These are phyloP conservation scores for Atethmia centrago DNA, from an alignment of 2,888 invertebrate genomes.

Conservation along the genomic window DNA sequence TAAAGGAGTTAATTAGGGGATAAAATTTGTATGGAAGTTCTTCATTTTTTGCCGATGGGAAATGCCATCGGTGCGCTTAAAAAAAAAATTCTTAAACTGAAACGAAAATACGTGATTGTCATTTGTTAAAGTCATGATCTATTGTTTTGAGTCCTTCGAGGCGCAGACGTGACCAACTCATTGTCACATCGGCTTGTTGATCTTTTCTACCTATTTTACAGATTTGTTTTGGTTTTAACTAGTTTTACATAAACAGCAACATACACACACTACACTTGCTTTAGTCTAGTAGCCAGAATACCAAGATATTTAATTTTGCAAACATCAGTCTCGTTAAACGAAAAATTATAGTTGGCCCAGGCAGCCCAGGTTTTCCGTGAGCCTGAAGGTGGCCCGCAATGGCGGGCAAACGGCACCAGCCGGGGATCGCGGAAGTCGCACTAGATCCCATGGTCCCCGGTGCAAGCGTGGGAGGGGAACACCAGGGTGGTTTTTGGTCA, in stretches of 20 bases:
- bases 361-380: too few relatives aligned
- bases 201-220: slow-evolving; percentile 42
- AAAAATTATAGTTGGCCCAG: background rate
- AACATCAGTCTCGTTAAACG: background rate
- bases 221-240: slow-evolving; percentile 17
- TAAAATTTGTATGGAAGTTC: too few relatives aligned
- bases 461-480: too few relatives aligned
- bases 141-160: slow-evolving; percentile 35
- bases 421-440: too few relatives aligned
- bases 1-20: too few relatives aligned
- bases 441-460: too few relatives aligned
- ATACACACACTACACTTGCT: background rate
- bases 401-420: too few relatives aligned
- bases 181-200: slow-evolving; percentile 45
- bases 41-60: too few relatives aligned
- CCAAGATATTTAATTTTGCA: background rate
- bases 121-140: slow-evolving; percentile 12
- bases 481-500: too few relatives aligned
- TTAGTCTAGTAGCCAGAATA: background rate
- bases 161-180: slow-evolving; percentile 43
- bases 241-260: background rate
- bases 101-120: background rate
- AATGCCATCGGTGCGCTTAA: background rate
- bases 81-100: background rate
- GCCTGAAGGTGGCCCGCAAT: too few relatives aligned